Base-by-base conservation (phyloP, 2,113 vertebrate species). In the Oreochromis spilurus region DNA sequence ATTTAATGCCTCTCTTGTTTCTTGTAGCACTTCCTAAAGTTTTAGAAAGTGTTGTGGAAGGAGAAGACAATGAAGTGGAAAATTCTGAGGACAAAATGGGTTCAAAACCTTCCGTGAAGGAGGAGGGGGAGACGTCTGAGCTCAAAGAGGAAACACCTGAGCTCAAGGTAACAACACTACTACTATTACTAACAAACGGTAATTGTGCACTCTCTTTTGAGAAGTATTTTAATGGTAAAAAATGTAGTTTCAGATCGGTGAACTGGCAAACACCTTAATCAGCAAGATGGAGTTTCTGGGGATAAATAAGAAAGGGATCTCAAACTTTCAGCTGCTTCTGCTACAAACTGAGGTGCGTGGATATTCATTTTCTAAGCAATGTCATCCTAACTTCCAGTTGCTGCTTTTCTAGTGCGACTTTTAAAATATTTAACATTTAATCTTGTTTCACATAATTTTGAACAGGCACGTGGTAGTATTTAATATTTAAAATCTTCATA, bases 241-340 rank as follows among this genome's bases (percentile, higher is more conserved):
- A 40, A 45, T 95, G 3, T 53, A 99, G 99, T 99, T 99, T 97
- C 98, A 99, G 97, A 99, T 99, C 57, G 98, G 98, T 95, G 97
- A 99, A 94, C 96, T 99, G 94, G 98, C 99, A 52, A 99, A 99
- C 92, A 99, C 97, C 83, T 96, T 99, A 94, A 99, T 97, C 87
- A 99, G 96, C 96, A 99, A 99, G 96, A 97, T 99, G 97, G 98
- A 99, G 93, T 99, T 99, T 93, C 94, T 99, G 89, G 99, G 99
- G 89, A 99, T 99, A 94, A 98, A 97, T 95, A 98, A 98, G 95
- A 99, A 98, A 87, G 96, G 97, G 60, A 97, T 99, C 96, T 99
- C 98, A 94, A 99, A 99, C 96, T 99, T 99, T 96, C 99, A 99
- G 88, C 92, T 99, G 94, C 96, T 99, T 89, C 97, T 99, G 91